Evolutionary conservation across 1,140 invertebrate species (phyloP).

Genomic region (Octopus sinensis): DNA sequence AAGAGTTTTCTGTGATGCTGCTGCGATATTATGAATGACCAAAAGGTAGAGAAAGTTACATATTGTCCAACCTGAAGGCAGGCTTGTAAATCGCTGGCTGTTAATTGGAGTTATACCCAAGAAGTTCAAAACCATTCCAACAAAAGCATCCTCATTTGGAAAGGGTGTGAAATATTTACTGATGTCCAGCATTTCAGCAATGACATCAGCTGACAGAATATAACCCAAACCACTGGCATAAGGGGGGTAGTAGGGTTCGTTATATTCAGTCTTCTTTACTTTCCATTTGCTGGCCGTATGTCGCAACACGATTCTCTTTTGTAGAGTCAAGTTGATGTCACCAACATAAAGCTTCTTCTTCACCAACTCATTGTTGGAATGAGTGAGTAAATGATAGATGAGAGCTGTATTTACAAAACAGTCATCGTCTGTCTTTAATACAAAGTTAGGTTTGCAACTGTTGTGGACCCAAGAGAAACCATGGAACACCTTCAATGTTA

Average conservation of each 20-base stretch:
- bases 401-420: constrained; percentile 45
- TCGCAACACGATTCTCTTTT: constrained; percentile 35
- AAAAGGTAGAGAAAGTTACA: constrained; percentile 46
- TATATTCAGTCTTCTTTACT: constrained; percentile 33
- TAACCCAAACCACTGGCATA: constrained; percentile 48
- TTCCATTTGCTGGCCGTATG: constrained; percentile 34
- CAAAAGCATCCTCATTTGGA: constrained; percentile 45
- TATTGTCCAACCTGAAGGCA: constrained; percentile 32
- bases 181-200: constrained; percentile 30
- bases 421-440: constrained; percentile 49
- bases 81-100: constrained; percentile 37
- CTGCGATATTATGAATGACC: constrained; percentile 35
- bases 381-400: constrained; percentile 35
- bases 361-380: constrained; percentile 28
- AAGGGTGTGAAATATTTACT: constrained; percentile 37
- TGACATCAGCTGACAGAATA: constrained; percentile 39
- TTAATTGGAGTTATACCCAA: constrained; percentile 30
- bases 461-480: constrained; percentile 36
- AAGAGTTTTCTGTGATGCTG: constrained; percentile 27
- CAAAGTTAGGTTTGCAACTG: constrained; percentile 31
- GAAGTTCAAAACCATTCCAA: constrained; percentile 37
- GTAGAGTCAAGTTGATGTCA: constrained; percentile 27
- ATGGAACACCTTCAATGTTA: constrained; percentile 44
- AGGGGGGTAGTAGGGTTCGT: constrained; percentile 32
- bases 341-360: constrained; percentile 40